Base-by-base conservation (phyloP, 2,113 vertebrate species). In the Scartelaos histophorus region DNA sequence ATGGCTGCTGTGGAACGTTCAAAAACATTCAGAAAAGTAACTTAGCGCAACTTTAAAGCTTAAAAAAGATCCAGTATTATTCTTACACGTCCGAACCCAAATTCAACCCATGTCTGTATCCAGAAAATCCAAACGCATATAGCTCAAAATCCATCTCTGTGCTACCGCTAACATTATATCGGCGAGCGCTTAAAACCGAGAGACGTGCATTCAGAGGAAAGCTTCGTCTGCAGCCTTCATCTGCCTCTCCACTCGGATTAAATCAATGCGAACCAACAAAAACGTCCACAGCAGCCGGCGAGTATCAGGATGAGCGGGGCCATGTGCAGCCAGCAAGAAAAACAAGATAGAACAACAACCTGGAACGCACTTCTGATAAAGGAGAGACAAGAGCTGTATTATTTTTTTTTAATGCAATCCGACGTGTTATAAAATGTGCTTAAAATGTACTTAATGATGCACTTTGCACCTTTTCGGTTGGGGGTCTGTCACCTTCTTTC, bases 241-340 rank as follows among this genome's bases (percentile, higher is more conserved):
- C 84, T 82, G 76, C 71, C 71, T 80, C 76, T 87, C 80, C 10
- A 7, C 22, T 87, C 76, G 17, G 49, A 76, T 89, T 86, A 82
- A 76, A 78, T 84, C 83, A 67, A 51, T 71, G 22, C 35, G 19
- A 75, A 71, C 68, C 58, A 58, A 79, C 29, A 76, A 24, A 64
- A 68, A 66, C 51, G 25, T 53, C 57, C 15, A 67, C 69, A 62
- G 64, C 67, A 16, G 64, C 7, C 64, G 57, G 51, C 29, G 69
- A 56, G 6, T 65, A 46, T 78, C 2, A 7, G 46, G 51, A 35
- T 21, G 61, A 80, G 66, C 58, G 68, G 25, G 60, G 68, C 57
- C 58, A 56, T 56, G 76, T 74, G 68, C 69, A 24, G 69, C 76
- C 51, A 70, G 15, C 34, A 29, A 58, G 24, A 16, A 11, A 69